phyloP scores from a whole-genome alignment of 2,113 vertebrate genomes.

The Rattus rattus region DNA sequence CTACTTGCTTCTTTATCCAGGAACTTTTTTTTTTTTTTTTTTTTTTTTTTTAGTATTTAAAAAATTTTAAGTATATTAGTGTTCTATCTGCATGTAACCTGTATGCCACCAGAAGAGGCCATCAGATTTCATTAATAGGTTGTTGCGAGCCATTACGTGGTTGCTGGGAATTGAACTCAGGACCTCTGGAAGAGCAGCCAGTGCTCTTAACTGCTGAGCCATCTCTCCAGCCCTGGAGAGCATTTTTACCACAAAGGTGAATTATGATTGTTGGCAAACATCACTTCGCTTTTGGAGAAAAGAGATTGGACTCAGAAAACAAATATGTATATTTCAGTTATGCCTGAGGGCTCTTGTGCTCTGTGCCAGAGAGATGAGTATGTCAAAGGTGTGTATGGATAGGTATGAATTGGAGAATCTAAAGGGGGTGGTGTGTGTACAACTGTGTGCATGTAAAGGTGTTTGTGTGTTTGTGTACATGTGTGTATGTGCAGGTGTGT shows the following conservation, averaged over 20 bases:
- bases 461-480: background rate
- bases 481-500: background rate
- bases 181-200: too few relatives aligned
- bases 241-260: background rate
- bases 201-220: too few relatives aligned
- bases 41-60: background rate
- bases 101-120: too few relatives aligned
- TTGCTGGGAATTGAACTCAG: too few relatives aligned
- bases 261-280: background rate
- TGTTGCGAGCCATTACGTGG: too few relatives aligned
- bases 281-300: constrained; percentile 34
- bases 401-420: background rate
- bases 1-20: background rate
- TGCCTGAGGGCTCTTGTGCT: background rate
- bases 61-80: too few relatives aligned
- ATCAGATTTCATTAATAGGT: too few relatives aligned
- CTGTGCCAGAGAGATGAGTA: background rate
- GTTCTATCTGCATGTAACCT: too few relatives aligned
- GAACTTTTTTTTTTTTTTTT: background rate
- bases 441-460: background rate
- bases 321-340: background rate
- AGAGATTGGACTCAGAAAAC: background rate
- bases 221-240: background rate
- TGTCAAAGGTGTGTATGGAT: background rate
- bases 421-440: background rate